Conservation (phyloP, 2,113 vertebrate species). For the Hassar affinis region DNA sequence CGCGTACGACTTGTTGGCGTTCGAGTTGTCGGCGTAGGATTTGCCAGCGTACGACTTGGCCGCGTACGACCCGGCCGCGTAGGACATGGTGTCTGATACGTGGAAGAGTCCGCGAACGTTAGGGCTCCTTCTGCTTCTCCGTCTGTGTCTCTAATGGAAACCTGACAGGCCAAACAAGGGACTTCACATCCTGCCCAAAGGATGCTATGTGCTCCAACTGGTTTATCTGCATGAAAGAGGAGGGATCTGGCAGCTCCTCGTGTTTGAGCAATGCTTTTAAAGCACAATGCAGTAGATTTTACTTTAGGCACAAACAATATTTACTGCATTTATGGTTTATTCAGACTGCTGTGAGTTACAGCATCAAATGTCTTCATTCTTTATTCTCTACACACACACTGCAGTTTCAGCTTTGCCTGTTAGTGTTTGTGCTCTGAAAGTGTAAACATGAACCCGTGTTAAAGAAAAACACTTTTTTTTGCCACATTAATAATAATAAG, state of each 20-base stretch:
- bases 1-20: constrained; percentile 57
- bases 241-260: constrained; percentile 47
- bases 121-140: constrained; percentile 17
- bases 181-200: constrained; percentile 65
- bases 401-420: neutral
- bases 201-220: constrained; percentile 66
- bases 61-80: constrained; percentile 41
- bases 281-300: neutral
- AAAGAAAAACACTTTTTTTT: too few relatives aligned
- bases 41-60: constrained; percentile 45
- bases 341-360: neutral
- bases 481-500: neutral
- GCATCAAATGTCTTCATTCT: neutral
- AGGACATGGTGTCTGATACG: constrained; percentile 42
- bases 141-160: constrained; percentile 50
- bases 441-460: neutral
- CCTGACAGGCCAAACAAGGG: constrained; percentile 26
- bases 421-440: neutral
- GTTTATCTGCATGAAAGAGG: constrained; percentile 62
- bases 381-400: neutral
- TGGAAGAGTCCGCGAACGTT: neutral
- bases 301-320: neutral
- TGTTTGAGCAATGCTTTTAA: constrained; percentile 32
- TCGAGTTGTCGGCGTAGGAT: constrained; percentile 42
- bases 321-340: too few relatives aligned